Evolutionary conservation across 2,888 invertebrate species (phyloP).

Genomic region (Ophion ventricosus): DNA sequence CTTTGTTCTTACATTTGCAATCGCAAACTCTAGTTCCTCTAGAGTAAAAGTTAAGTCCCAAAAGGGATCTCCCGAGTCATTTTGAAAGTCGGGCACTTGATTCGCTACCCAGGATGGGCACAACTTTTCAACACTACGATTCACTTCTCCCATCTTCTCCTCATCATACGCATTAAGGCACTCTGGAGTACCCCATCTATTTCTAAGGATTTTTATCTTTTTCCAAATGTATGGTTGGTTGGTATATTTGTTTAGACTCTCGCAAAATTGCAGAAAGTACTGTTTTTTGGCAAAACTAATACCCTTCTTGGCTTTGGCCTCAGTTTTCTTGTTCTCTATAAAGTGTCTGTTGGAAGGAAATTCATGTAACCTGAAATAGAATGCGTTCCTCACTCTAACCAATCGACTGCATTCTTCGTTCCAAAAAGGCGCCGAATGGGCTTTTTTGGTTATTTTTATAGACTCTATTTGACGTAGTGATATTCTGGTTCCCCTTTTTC

Average conservation of each 20-base stretch:
- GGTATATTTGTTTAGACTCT: not conserved
- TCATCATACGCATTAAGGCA: not conserved
- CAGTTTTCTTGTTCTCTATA: not conserved
- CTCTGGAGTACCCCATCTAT: conserved; percentile 29
- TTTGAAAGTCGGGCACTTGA: not conserved
- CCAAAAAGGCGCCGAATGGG: not conserved
- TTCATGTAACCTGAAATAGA: not conserved
- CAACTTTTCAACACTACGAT: not conserved
- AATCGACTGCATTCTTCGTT: conserved; percentile 1
- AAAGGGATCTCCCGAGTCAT: not conserved
- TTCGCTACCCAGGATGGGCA: conserved; percentile 8
- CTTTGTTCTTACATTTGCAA: not conserved
- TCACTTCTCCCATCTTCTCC: not conserved
- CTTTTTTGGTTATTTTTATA: not conserved
- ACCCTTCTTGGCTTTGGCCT: conserved; percentile 9
- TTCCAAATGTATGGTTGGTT: not conserved
- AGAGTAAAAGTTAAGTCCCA: not conserved
- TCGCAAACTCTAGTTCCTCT: not conserved
- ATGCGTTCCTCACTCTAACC: conserved; percentile 11
- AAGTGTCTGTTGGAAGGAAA: conserved; percentile 3
- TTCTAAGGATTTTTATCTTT: not conserved
- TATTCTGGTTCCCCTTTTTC: not conserved
- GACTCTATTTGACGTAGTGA: not conserved
- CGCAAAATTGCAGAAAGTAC: not conserved
- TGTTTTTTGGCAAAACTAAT: not conserved